phyloP scores from a whole-genome alignment of 2,888 invertebrate species.

The Uloborus plumipes region DNA sequence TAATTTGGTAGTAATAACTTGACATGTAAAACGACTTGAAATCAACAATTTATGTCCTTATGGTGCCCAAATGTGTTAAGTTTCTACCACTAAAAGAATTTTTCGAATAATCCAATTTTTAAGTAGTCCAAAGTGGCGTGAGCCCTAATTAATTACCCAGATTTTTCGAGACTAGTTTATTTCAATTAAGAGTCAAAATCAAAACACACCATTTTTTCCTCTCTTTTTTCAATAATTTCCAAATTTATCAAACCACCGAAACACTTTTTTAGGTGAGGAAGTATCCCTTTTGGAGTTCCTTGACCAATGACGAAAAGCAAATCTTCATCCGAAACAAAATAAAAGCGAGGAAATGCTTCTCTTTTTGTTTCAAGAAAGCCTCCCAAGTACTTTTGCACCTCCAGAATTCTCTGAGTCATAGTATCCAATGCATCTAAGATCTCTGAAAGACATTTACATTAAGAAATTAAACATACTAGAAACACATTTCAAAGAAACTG shows the following conservation, averaged over 20 bases:
- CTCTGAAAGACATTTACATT: not conserved
- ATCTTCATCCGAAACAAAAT: slow-evolving; percentile 87
- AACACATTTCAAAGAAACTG: not conserved
- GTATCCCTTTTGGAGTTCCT: slow-evolving; percentile 85
- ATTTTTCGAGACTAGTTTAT: no score
- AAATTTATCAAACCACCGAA: slow-evolving; percentile 84
- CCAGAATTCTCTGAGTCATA: slow-evolving; percentile 77
- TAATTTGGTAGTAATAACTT: no score
- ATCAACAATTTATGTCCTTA: no score
- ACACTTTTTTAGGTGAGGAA: slow-evolving; percentile 88
- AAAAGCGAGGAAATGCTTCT: slow-evolving; percentile 87
- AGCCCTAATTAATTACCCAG: no score
- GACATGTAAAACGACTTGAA: no score
- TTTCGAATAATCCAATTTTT: no score
- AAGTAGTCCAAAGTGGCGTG: no score
- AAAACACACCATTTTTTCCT: slow-evolving; percentile 44
- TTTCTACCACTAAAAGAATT: no score
- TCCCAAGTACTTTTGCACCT: slow-evolving; percentile 86
- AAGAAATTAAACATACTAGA: not conserved
- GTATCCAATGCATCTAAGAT: slow-evolving; percentile 2
- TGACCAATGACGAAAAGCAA: slow-evolving; percentile 88
- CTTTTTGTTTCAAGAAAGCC: slow-evolving; percentile 89
- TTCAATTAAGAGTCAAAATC: not conserved
- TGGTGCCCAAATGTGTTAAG: no score
- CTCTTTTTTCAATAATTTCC: slow-evolving; percentile 70